phyloP scores from a whole-genome alignment of 2,888 invertebrate species.

The Electrophaes corylata region DNA sequence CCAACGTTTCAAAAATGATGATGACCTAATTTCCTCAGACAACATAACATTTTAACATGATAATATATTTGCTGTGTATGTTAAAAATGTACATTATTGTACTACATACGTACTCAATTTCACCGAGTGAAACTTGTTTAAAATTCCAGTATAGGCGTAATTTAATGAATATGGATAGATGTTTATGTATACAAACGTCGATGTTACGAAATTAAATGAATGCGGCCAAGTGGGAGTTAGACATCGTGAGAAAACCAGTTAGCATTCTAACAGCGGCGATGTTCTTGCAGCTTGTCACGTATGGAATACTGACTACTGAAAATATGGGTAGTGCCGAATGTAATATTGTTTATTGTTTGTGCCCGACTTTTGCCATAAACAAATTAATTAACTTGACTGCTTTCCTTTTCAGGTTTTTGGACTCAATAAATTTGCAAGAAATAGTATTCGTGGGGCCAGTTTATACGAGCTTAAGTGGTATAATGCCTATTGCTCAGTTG shows the following conservation, averaged over 20 bases:
- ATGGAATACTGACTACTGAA: no score
- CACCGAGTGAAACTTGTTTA: conserved; percentile 27
- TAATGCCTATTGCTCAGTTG: conserved; percentile 55
- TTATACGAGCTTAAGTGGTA: conserved; percentile 52
- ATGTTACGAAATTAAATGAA: conserved; percentile 15
- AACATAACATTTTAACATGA: no score
- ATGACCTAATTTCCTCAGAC: no score
- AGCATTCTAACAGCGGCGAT: no score
- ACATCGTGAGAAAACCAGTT: no score
- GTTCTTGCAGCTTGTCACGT: no score
- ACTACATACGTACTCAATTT: conserved; percentile 32
- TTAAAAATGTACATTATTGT: no score
- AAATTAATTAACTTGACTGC: background rate
- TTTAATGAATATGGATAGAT: conserved; percentile 26
- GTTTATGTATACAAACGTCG: conserved; percentile 5
- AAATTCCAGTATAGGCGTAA: conserved; percentile 19
- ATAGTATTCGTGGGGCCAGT: conserved; percentile 68
- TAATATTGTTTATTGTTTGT: no score
- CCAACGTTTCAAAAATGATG: no score
- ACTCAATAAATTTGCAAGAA: conserved; percentile 61
- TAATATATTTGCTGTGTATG: no score
- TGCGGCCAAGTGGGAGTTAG: background rate
- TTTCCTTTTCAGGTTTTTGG: conserved; percentile 66
- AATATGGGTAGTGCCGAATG: no score
- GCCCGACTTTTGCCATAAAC: no score